phyloP scores from a whole-genome alignment of 2,888 invertebrate species.

The Lamproptera curius region DNA sequence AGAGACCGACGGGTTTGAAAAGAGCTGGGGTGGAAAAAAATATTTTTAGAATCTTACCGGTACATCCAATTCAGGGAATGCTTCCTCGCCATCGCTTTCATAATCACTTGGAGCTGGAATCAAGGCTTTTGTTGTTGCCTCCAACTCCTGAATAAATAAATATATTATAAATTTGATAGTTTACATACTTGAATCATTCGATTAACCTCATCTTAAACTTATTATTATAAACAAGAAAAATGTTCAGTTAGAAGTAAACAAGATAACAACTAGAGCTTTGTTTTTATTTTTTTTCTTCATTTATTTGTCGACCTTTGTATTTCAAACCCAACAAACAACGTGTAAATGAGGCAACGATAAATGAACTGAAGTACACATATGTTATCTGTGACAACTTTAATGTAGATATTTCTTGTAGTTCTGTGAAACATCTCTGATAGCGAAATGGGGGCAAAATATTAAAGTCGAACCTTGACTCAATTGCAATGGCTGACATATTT shows the following conservation, averaged over 20 bases:
- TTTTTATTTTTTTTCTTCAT: no score
- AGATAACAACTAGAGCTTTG: no score
- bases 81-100: slow-evolving; percentile 73
- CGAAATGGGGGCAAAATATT: slow-evolving; percentile 9
- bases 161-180: slow-evolving; percentile 3
- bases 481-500: slow-evolving; percentile 7
- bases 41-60: slow-evolving; percentile 50
- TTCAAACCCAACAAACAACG: no score
- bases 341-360: no score
- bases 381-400: no score
- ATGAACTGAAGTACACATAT: no score
- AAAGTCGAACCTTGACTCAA: slow-evolving; percentile 15
- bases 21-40: slow-evolving; percentile 15
- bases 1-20: not conserved
- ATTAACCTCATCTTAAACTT: no score
- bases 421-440: slow-evolving; percentile 8
- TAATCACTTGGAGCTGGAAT: slow-evolving; percentile 54
- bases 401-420: not conserved
- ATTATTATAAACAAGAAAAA: no score
- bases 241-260: no score
- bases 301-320: no score
- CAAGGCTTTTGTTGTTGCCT: slow-evolving; percentile 50
- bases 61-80: slow-evolving; percentile 63
- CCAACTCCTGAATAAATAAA: slow-evolving; percentile 49
- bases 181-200: no score